Evolutionary conservation across 2,888 invertebrate species (phyloP).

Genomic region (Chaetogeoica ovagalla): DNA sequence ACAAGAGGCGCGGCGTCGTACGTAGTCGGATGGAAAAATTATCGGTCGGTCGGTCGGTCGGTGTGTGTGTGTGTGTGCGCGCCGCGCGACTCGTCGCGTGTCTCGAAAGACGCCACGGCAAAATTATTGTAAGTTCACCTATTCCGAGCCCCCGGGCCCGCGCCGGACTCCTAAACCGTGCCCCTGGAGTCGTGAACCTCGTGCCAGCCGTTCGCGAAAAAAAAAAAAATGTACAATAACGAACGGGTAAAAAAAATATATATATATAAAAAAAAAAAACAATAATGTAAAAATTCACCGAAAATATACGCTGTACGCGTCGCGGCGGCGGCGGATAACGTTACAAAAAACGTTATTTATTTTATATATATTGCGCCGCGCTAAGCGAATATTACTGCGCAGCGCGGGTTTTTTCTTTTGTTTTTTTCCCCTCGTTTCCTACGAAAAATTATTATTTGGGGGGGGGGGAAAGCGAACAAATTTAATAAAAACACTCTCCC

Average conservation of each 20-base stretch:
- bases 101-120: slow-evolving; percentile 44
- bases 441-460: too few relatives aligned
- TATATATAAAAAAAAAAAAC: too few relatives aligned
- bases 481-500: too few relatives aligned
- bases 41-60: not conserved
- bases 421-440: too few relatives aligned
- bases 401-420: too few relatives aligned
- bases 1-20: not conserved
- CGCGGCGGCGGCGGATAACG: not conserved
- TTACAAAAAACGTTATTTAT: not conserved
- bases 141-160: slow-evolving; percentile 52
- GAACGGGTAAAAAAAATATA: slow-evolving; percentile 17
- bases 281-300: slow-evolving; percentile 16
- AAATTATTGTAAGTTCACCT: slow-evolving; percentile 46
- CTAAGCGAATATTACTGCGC: too few relatives aligned
- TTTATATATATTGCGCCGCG: too few relatives aligned
- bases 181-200: slow-evolving; percentile 53
- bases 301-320: too few relatives aligned
- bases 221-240: slow-evolving; percentile 24
- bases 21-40: not conserved
- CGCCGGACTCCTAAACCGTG: slow-evolving; percentile 52
- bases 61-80: not conserved
- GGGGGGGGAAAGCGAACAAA: too few relatives aligned
- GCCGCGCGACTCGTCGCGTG: not conserved
- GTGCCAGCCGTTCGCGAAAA: slow-evolving; percentile 51